phyloP scores from a whole-genome alignment of 2,797 vertebrate species.

The Distichodus sexfasciatus region DNA sequence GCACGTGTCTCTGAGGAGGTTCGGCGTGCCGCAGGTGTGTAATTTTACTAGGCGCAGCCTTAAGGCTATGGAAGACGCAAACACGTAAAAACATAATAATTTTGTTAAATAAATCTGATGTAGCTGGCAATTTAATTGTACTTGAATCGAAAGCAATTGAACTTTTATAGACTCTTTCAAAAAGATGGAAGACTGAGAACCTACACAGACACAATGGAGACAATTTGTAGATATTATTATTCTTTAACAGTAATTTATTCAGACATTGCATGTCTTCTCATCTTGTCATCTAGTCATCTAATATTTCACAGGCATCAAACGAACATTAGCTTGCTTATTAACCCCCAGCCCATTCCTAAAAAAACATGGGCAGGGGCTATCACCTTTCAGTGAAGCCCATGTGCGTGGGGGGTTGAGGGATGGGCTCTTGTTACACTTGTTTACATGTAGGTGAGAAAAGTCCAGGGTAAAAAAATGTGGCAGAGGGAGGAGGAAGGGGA shows the following conservation, averaged over 20 bases:
- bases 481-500: slow-evolving; percentile 16
- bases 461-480: background rate
- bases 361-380: background rate
- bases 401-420: background rate
- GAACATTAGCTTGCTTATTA: background rate
- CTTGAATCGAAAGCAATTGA: no score
- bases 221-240: no score
- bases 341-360: background rate
- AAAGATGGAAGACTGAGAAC: no score
- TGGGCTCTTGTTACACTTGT: background rate
- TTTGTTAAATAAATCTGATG: background rate
- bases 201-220: no score
- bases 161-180: no score
- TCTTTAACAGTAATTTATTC: no score
- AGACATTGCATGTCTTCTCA: no score
- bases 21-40: slow-evolving; percentile 27
- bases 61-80: background rate
- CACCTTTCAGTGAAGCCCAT: slow-evolving; percentile 3
- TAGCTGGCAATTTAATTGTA: no score
- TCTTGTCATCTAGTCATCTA: no score
- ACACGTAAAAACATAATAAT: background rate
- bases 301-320: no score
- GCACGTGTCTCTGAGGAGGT: slow-evolving; percentile 59
- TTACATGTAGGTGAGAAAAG: slow-evolving; percentile 18
- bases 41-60: slow-evolving; percentile 40